Conservation (phyloP, 2,113 vertebrate genomes). For the Coturnix japonica region DNA sequence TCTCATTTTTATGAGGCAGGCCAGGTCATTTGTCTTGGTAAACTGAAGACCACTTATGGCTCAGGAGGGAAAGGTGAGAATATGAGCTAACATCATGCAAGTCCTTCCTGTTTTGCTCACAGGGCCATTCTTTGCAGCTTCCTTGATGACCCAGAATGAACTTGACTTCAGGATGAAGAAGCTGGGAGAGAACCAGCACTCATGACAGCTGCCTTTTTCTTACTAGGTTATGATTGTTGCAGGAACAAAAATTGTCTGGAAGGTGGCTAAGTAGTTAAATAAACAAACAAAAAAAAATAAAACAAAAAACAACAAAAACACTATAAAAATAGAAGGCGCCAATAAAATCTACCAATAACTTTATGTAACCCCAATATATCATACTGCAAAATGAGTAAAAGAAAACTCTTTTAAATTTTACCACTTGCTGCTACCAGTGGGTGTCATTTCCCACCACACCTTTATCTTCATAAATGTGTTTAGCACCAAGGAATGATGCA, state of each 20-base stretch:
- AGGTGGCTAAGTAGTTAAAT: not conserved
- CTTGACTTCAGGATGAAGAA: not conserved
- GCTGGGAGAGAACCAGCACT: not conserved
- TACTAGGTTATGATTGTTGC: not conserved
- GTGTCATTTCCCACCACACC: slow-evolving; percentile 34
- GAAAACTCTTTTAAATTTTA: not conserved
- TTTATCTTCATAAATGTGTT: slow-evolving; percentile 18
- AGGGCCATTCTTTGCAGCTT: slow-evolving; percentile 3
- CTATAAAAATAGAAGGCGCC: not conserved
- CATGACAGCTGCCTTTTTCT: not conserved
- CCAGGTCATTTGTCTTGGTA: not conserved
- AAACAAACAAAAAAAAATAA: not conserved
- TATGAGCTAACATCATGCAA: not conserved
- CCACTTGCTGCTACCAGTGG: slow-evolving; percentile 27
- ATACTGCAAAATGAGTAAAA: not conserved
- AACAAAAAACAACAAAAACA: not conserved
- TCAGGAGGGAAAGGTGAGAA: not conserved
- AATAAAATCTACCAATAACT: slow-evolving; percentile 23
- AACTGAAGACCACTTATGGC: not conserved
- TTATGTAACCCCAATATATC: slow-evolving; percentile 4
- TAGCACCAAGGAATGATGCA: slow-evolving; percentile 21
- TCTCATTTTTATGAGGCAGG: not conserved
- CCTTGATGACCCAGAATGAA: not conserved
- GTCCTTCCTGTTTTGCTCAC: not conserved
- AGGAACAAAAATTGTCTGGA: slow-evolving; percentile 34